These are phyloP conservation scores for Ectemnius cavifrons DNA, from an alignment of 2,888 invertebrate genomes.

Conservation along the genomic window DNA sequence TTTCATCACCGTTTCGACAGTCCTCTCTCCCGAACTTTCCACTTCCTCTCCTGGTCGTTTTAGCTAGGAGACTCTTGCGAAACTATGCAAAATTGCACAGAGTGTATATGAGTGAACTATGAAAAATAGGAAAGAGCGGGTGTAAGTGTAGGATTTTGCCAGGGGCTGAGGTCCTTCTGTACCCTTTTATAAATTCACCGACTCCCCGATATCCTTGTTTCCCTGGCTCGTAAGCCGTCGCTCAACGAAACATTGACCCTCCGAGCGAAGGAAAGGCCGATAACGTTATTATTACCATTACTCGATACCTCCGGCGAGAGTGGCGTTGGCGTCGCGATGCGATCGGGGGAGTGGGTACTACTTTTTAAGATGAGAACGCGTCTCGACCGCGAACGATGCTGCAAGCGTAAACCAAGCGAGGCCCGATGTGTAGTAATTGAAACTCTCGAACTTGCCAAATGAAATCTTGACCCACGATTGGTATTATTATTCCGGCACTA, in stretches of 20 bases:
- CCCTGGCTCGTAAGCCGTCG: constrained; percentile 51
- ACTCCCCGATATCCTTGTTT: constrained; percentile 59
- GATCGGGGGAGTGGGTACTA: constrained; percentile 55
- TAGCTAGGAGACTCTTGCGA: no score
- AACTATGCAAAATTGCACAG: no score
- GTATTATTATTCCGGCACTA: constrained; percentile 48
- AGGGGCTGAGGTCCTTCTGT: constrained; percentile 30
- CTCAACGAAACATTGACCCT: constrained; percentile 61
- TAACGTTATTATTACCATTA: constrained; percentile 64
- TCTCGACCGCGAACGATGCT: constrained; percentile 46
- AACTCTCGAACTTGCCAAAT: constrained; percentile 53
- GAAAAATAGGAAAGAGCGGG: no score
- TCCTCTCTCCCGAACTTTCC: not conserved
- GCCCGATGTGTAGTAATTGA: constrained; percentile 53
- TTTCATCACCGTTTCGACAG: constrained; percentile 21
- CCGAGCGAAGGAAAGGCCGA: constrained; percentile 54
- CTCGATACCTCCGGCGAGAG: constrained; percentile 53
- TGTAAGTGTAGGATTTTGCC: not conserved
- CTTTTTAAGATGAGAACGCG: constrained; percentile 64
- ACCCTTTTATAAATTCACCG: constrained; percentile 58
- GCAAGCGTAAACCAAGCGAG: constrained; percentile 52
- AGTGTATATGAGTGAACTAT: no score
- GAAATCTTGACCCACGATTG: constrained; percentile 46
- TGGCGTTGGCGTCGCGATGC: constrained; percentile 45
- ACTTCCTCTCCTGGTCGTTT: not conserved